Percentiles rank a stretch among this genome's conserved stretches.
These are phyloP conservation scores for Melopsittacus undulatus DNA, from an alignment of 2,797 vertebrate species.

Conservation along the genomic window DNA sequence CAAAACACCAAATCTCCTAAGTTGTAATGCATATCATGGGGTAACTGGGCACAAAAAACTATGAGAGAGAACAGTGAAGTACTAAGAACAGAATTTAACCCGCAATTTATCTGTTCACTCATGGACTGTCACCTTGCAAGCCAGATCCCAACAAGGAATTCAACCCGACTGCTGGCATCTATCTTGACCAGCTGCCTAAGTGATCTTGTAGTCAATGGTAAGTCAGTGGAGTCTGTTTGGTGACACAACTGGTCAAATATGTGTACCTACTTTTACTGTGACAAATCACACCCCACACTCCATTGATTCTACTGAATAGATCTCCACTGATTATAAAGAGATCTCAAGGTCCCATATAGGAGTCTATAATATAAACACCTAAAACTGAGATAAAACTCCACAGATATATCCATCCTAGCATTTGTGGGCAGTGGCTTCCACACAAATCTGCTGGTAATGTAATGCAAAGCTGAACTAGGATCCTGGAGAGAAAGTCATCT, in stretches of 20 bases:
- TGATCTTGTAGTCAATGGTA: neutral
- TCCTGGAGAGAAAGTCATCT: neutral
- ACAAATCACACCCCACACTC: neutral
- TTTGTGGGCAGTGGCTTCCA: neutral
- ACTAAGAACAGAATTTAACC: neutral
- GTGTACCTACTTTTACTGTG: neutral
- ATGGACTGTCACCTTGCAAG: neutral
- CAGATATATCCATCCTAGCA: neutral
- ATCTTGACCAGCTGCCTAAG: neutral
- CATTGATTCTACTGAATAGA: neutral
- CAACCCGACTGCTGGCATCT: neutral
- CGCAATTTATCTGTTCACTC: neutral
- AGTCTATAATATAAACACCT: neutral
- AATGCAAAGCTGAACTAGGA: neutral
- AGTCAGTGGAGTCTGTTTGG: neutral
- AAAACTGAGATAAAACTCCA: neutral
- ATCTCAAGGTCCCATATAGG: fast-evolving
- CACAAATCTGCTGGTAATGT: neutral
- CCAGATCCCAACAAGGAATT: neutral
- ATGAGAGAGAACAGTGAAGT: neutral
- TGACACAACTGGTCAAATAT: neutral
- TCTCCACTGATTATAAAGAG: neutral
- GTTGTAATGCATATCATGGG: fast-evolving
- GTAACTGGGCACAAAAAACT: neutral
- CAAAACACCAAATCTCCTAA: neutral